phyloP scores from a whole-genome alignment of 2,888 invertebrate species.

The Cartodere bifasciata region DNA sequence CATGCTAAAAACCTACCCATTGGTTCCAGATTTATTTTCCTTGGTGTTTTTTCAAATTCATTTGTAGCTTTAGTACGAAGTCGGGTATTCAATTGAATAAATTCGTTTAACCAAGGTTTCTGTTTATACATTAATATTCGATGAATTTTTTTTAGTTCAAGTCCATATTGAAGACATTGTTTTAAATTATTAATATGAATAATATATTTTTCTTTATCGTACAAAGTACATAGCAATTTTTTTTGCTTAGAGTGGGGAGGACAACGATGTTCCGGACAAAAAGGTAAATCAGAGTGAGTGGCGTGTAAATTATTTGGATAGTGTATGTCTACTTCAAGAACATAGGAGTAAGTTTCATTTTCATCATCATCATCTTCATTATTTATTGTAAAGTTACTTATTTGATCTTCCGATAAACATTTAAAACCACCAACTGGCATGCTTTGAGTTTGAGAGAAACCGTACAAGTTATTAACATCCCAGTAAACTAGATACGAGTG shows the following conservation, averaged over 20 bases:
- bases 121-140: not conserved
- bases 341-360: not conserved
- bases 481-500: not conserved
- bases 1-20: no score
- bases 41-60: conserved; percentile 6
- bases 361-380: not conserved
- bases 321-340: not conserved
- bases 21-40: conserved; percentile 6
- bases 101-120: not conserved
- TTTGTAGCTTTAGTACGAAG: not conserved
- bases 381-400: not conserved
- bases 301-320: not conserved
- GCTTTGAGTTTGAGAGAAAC: not conserved
- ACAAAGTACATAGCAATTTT: not conserved
- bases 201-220: not conserved
- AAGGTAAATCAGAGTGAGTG: not conserved
- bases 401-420: not conserved
- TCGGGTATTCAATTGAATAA: not conserved
- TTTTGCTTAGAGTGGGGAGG: not conserved
- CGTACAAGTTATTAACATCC: not conserved
- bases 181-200: not conserved
- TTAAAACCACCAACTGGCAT: not conserved
- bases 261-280: not conserved
- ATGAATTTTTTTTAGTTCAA: not conserved
- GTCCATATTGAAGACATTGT: not conserved